Evolutionary conservation across 1,140 invertebrate species (phyloP).

Genomic region (Lepidurus packardi): DNA sequence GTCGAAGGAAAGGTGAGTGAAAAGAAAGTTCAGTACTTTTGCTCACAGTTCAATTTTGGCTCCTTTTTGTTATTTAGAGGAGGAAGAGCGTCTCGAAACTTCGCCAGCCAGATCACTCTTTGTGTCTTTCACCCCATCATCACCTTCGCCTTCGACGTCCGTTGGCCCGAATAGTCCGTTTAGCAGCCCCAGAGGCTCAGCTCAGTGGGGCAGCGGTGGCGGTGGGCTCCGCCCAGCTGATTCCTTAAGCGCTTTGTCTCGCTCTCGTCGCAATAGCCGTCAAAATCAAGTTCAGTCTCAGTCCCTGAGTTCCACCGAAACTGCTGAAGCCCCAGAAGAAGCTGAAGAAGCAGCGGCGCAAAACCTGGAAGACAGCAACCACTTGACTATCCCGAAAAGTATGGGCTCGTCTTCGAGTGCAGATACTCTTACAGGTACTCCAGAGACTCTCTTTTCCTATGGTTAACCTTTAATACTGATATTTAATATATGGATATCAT

Average conservation of each 20-base stretch:
- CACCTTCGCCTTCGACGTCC: constrained; percentile 29
- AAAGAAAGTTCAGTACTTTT: constrained; percentile 23
- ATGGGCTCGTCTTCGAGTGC: constrained; percentile 64
- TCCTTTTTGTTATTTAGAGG: background rate
- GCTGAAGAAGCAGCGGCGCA: constrained; percentile 21
- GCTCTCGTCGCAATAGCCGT: background rate
- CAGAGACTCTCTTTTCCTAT: constrained; percentile 29
- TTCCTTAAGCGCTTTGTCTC: constrained; percentile 28
- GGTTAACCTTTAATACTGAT: too few relatives aligned
- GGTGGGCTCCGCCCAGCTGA: constrained; percentile 29
- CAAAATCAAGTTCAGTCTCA: background rate
- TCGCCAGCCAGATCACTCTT: constrained; percentile 28
- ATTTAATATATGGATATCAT: too few relatives aligned
- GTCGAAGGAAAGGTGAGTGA: constrained; percentile 48
- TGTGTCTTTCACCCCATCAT: constrained; percentile 32
- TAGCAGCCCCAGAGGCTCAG: constrained; percentile 33
- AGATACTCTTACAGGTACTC: constrained; percentile 64
- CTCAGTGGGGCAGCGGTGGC: constrained; percentile 28
- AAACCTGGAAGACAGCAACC: constrained; percentile 51
- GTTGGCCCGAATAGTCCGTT: constrained; percentile 32
- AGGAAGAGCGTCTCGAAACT: constrained; percentile 27
- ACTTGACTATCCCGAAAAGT: constrained; percentile 57
- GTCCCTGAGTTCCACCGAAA: constrained; percentile 23
- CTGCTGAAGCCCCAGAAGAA: constrained; percentile 25
- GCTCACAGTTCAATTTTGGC: background rate